Evolutionary conservation across 2,888 invertebrate genomes (phyloP), one percentile per base, ranked within the genome.

Genomic region (Hydriomena furcata): DNA sequence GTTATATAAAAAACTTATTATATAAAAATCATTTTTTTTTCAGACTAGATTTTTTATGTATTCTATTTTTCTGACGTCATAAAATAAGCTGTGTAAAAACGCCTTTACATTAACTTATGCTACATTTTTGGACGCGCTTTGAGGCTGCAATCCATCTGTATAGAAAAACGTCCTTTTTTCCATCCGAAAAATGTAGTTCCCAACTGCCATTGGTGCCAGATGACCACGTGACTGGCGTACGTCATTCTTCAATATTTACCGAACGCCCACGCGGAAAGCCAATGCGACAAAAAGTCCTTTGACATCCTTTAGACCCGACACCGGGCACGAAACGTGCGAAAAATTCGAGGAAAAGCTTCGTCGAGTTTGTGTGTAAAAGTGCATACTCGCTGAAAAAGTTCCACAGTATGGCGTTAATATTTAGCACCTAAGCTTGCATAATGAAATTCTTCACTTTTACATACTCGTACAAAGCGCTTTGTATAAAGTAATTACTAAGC

Each of bases 261-360:
- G 31, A 31, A 41, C 23, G 21, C 21, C 35, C 12, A 11, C 34
- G 17, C 17, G 17, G 8, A 43, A 43, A 37, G 30, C n/a, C 36
- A 31, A 24, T 37, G 17, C 31, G 5, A 7, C 30, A 37, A 45
- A 45, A 31, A 31, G n/a, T 25, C 31, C 37, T 44, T 38, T 45
- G 31, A 13, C 27, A 7, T 44, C 20, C 44, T 12, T 10, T 37
- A 13, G 11, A 34, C 21, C 28, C 21, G 38, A 41, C 28, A 10
- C 7, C n/a, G 8, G 7, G 13, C 10, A 31, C 37, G 25, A 13
- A 40, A 8, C 31, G 7, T 6, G 21, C 25, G 12, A 11, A 21
- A 25, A 28, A 35, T 35, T 27, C 10, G 27, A 11, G 35, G 1
- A 20, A 43, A 35, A 24, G 23, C 24, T 41, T 13, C 8, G 23